Conservation (phyloP, 1,140 invertebrate genomes). For the Sminthurinus signatus region DNA sequence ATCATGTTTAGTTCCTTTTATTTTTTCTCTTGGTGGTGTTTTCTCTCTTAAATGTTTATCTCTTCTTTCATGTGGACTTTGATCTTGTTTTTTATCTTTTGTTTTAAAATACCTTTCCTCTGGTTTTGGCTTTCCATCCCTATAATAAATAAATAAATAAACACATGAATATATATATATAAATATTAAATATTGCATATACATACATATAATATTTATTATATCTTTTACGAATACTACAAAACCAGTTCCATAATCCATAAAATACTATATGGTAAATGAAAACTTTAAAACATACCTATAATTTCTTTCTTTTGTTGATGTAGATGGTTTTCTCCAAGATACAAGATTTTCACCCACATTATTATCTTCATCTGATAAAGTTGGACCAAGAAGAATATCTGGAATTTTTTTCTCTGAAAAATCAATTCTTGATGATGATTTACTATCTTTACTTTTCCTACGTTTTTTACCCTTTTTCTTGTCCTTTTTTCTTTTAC, state of each 20-base stretch:
- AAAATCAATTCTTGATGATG: constrained; percentile 17
- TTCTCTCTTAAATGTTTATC: constrained; percentile 17
- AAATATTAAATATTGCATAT: too few relatives aligned
- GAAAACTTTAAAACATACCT: constrained; percentile 27
- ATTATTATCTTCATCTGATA: constrained; percentile 19
- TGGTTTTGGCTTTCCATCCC: constrained; percentile 55
- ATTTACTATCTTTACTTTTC: constrained; percentile 22
- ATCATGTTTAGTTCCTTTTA: background rate
- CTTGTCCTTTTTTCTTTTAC: constrained; percentile 46
- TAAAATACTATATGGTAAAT: too few relatives aligned
- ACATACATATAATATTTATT: too few relatives aligned
- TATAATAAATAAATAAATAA: too few relatives aligned
- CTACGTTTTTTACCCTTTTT: constrained; percentile 34
- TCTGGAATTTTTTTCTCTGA: constrained; percentile 34
- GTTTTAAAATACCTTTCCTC: constrained; percentile 42
- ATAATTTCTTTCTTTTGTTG: constrained; percentile 72
- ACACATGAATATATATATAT: too few relatives aligned
- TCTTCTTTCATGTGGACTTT: constrained; percentile 2
- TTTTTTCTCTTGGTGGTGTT: constrained; percentile 8
- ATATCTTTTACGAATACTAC: too few relatives aligned
- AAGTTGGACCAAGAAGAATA: constrained; percentile 40
- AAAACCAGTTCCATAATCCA: too few relatives aligned
- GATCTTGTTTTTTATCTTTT: constrained; percentile 25
- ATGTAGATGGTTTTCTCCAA: constrained; percentile 76
- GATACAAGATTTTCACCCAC: constrained; percentile 47